Evolutionary conservation across 2,888 invertebrate species (phyloP), one percentile per base, ranked within the genome.

Genomic region (Formica aserva): DNA sequence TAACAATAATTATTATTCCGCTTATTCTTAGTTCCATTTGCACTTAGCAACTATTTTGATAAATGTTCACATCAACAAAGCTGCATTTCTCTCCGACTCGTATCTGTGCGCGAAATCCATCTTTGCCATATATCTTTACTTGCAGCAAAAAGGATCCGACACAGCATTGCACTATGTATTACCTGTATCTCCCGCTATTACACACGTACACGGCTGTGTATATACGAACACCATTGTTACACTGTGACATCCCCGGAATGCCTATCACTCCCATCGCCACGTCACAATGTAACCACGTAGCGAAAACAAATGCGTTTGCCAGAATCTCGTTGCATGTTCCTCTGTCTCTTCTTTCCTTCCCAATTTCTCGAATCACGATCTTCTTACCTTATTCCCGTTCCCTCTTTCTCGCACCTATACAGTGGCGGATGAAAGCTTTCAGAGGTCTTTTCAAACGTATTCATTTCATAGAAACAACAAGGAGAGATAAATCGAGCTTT

Each of bases 241-340:
- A 48, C 78, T 3, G 60, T 71, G 45, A 72, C 78, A 72, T 48
- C 35, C 78, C 22, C 57, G 60, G 72, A 60, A 72, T 48, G 78
- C 72, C 78, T 78, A 78, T 80, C 78, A 80, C 78, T 80, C 72
- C 72, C 78, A 80, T 80, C 78, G 60, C 72, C 78, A 78, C 72
- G 78, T 78, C 78, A 80, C 72, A 72, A 62, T 72, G 78, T 80
- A 80, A 62, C 78, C 78, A 29, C 78, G 18, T 72, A 80, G 60
- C 60, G 78, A 80, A 78, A 80, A 80, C 78, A 80, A 80, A 80
- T 71, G 72, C 78, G 78, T 80, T 60, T 48, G 78, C 78, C 78
- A 72, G 60, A 80, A 80, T 80, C 72, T 80, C 72, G 72, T 80
- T 80, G 72, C 13, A 26, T 72, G 45, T 72, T 45, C 29, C 60